These are phyloP conservation scores for Peromyscus californicus DNA, from an alignment of 2,113 vertebrate species.

Conservation along the genomic window DNA sequence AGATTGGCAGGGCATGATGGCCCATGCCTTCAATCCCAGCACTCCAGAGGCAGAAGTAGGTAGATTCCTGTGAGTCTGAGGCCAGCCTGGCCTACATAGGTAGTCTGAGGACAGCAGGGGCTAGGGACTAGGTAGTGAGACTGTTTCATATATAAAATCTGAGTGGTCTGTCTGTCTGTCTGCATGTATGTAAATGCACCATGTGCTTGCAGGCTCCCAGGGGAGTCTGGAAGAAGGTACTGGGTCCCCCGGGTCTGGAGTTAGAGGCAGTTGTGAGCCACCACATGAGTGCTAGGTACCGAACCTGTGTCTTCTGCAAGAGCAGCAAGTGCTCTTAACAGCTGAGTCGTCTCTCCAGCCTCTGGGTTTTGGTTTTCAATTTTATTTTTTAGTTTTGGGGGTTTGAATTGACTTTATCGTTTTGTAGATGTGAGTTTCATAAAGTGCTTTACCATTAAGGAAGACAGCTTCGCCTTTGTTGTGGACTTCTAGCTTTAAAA, in stretches of 20 bases:
- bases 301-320: neutral
- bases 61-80: neutral
- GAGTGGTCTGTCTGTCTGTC: neutral
- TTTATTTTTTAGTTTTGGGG: neutral
- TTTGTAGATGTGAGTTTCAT: neutral
- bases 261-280: neutral
- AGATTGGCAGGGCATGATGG: neutral
- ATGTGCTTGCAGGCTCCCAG: neutral
- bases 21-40: neutral
- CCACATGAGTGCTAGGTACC: neutral
- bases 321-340: neutral
- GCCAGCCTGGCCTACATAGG: neutral
- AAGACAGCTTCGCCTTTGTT: no score
- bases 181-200: neutral
- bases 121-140: neutral
- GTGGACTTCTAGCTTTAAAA: neutral
- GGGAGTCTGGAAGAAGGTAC: neutral
- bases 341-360: neutral
- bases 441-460: neutral
- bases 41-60: neutral
- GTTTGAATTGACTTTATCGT: neutral
- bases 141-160: neutral
- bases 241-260: neutral
- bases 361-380: neutral
- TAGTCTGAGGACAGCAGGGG: neutral